Evolutionary conservation across 1,140 invertebrate genomes (phyloP), one percentile per base, ranked within the genome.

Genomic region (Lethocerus indicus): DNA sequence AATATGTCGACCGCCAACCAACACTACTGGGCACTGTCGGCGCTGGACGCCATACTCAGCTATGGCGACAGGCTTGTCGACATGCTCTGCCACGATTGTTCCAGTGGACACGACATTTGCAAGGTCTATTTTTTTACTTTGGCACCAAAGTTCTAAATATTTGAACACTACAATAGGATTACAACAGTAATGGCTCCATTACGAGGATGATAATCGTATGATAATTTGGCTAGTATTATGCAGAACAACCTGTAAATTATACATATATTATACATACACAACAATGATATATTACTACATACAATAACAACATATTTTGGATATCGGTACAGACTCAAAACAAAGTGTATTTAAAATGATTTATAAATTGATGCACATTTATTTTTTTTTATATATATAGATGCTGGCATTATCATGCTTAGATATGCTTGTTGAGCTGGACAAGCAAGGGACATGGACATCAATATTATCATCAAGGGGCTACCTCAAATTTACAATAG

Each of bases 101-200:
- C 86, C 7, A 81, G 81, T 13, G 85, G 86, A 0, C 86, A 91
- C 60, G 85, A 92, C 58, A 78, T 92, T 18, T 88, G 84, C 59
- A 80, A 87, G 59, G 71, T 73, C 54, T 24, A 3, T 20, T 27
- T 45, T 2, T 13, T 27, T 9, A 45, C 3, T 45, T 3, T n/a
- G n/a, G n/a, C n/a, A n/a, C n/a, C n/a, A n/a, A n/a, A n/a, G n/a
- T n/a, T n/a, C n/a, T n/a, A n/a, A n/a, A n/a, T n/a, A n/a, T n/a
- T n/a, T n/a, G n/a, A n/a, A n/a, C n/a, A n/a, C n/a, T n/a, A n/a
- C n/a, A n/a, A n/a, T n/a, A n/a, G n/a, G n/a, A n/a, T n/a, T n/a
- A n/a, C n/a, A n/a, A n/a, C n/a, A n/a, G n/a, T n/a, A n/a, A n/a
- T n/a, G n/a, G n/a, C n/a, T n/a, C n/a, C n/a, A n/a, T n/a, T n/a